Evolutionary conservation across 2,888 invertebrate species (phyloP).

Genomic region (Acheta domesticus): DNA sequence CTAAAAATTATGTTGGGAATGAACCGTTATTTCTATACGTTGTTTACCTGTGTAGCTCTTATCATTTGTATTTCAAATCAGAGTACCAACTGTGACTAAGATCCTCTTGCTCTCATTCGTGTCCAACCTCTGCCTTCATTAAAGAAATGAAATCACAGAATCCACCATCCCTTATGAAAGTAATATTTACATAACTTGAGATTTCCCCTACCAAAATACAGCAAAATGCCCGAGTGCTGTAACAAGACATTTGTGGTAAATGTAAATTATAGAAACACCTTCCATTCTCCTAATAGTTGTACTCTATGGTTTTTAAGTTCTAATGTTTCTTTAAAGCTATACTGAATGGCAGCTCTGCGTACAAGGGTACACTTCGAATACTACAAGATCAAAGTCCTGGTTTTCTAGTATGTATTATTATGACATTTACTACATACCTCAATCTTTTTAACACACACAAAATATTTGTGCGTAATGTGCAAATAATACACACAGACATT

Average conservation of each 20-base stretch:
- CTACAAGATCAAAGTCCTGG: background rate
- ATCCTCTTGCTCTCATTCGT: too few species aligned
- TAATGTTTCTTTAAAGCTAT: background rate
- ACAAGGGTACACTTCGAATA: conserved; percentile 6
- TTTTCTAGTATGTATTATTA: conserved; percentile 9
- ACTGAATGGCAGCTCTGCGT: background rate
- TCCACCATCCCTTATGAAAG: too few species aligned
- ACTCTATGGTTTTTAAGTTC: background rate
- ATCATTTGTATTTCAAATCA: too few species aligned
- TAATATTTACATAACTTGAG: too few species aligned
- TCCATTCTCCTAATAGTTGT: conserved; percentile 5
- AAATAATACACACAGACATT: conserved; percentile 18
- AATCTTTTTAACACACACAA: background rate
- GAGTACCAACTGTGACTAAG: too few species aligned
- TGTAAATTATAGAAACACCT: conserved; percentile 11
- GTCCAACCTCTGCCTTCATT: too few species aligned
- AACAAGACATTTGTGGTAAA: conserved; percentile 8
- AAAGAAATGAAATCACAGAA: too few species aligned
- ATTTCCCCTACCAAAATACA: too few species aligned
- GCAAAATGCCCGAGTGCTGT: background rate
- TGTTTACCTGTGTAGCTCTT: background rate
- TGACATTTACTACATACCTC: conserved; percentile 9
- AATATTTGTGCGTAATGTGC: conserved; percentile 8
- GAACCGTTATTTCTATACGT: background rate
- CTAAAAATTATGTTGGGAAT: background rate